Percentiles rank a stretch among this genome's conserved stretches.
Conservation (phyloP, 1,140 invertebrate genomes). For the Habropoda laboriosa region DNA sequence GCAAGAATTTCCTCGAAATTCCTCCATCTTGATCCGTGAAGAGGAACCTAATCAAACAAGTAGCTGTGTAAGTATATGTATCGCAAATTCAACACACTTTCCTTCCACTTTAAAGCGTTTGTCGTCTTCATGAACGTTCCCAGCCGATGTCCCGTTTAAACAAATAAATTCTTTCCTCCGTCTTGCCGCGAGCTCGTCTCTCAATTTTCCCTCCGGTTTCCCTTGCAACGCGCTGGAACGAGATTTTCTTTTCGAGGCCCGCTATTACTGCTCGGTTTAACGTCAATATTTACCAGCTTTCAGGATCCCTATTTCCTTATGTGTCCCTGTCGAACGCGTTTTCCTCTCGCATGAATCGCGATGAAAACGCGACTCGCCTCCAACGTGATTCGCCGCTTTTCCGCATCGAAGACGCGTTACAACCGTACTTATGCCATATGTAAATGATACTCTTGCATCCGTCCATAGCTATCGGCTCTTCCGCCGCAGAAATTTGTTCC, state of each 20-base stretch:
- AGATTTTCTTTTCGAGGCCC: slow-evolving; percentile 23
- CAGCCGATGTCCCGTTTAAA: neutral
- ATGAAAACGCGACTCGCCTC: slow-evolving; percentile 2
- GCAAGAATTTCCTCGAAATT: too few species aligned
- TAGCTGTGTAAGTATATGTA: too few species aligned
- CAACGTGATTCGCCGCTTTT: neutral
- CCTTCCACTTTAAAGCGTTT: neutral
- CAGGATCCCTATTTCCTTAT: slow-evolving; percentile 9
- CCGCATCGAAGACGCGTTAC: neutral
- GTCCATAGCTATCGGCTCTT: neutral
- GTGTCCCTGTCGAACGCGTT: neutral
- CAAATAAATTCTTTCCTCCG: neutral
- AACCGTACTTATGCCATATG: slow-evolving; percentile 25
- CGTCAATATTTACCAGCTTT: slow-evolving; percentile 37
- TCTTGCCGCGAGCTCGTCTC: neutral
- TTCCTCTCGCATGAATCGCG: neutral
- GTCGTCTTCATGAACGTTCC: neutral
- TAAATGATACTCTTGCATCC: slow-evolving; percentile 28
- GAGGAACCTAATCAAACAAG: too few species aligned
- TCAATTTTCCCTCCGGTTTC: slow-evolving; percentile 7
- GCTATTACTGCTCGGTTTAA: slow-evolving; percentile 34
- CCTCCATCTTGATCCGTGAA: too few species aligned
- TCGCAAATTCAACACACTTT: neutral
- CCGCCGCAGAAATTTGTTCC: slow-evolving; percentile 15
- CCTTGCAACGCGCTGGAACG: neutral